A percentile compares a stretch with the other conserved stretches of the same genome.
Conservation (phyloP, 2,888 invertebrate species). For the Tuberolachnus salignus region DNA sequence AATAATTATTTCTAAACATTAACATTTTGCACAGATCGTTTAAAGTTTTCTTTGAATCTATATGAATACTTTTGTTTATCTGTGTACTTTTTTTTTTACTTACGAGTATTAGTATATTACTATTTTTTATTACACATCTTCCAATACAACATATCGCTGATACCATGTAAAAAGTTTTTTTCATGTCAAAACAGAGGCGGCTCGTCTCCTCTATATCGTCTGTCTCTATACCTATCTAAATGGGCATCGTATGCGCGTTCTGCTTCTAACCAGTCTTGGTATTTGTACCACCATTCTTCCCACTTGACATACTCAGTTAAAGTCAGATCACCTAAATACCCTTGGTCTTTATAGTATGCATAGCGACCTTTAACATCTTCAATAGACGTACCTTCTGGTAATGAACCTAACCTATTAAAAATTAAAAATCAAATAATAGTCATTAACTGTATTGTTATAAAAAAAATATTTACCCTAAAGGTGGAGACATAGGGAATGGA, state of each 20-base stretch:
- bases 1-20: not conserved
- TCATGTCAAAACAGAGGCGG: conserved; percentile 57
- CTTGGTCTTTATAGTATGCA: conserved; percentile 87
- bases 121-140: conserved; percentile 19
- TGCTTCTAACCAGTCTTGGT: conserved; percentile 88
- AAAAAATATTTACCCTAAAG: conserved; percentile 41
- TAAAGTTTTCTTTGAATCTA: not conserved
- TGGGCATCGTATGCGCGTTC: conserved; percentile 64
- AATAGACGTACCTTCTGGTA: conserved; percentile 71
- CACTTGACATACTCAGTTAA: conserved; percentile 87
- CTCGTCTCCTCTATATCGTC: conserved; percentile 67
- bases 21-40: conserved; percentile 11
- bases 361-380: conserved; percentile 86
- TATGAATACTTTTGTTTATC: not conserved
- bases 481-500: conserved; percentile 57
- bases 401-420: conserved; percentile 47
- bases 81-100: conserved; percentile 19
- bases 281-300: conserved; percentile 95
- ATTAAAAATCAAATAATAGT: not conserved
- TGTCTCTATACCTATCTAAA: conserved; percentile 66
- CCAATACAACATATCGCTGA: conserved; percentile 28
- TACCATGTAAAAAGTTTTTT: not conserved
- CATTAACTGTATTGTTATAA: not conserved
- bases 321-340: conserved; percentile 79
- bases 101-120: conserved; percentile 5